Evolutionary conservation across 2,113 vertebrate genomes (phyloP).

Genomic region (Odocoileus virginianus): DNA sequence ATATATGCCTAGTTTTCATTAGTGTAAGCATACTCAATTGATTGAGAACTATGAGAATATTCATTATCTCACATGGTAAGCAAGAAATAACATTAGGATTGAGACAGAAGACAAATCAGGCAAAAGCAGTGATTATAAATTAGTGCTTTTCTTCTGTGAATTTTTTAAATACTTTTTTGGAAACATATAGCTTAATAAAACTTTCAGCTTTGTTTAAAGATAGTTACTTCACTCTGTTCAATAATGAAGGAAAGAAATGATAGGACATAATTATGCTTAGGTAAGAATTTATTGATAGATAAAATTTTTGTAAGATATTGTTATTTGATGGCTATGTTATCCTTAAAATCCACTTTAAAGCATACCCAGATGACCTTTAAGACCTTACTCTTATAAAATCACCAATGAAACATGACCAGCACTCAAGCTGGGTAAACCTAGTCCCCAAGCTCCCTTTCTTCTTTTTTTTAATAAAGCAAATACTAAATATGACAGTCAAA

Average conservation of each 20-base stretch:
- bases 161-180: not conserved
- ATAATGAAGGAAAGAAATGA: not conserved
- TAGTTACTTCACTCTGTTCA: not conserved
- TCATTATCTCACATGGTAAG: not conserved
- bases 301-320: not conserved
- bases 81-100: not conserved
- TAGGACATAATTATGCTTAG: not conserved
- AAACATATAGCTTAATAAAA: not conserved
- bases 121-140: not conserved
- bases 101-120: not conserved
- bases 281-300: not conserved
- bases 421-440: not conserved
- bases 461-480: not conserved
- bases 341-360: not conserved
- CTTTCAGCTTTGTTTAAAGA: not conserved
- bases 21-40: not conserved
- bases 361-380: not conserved
- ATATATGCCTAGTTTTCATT: not conserved
- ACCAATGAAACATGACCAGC: not conserved
- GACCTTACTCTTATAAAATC: not conserved
- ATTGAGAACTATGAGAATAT: not conserved
- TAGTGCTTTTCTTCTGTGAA: not conserved
- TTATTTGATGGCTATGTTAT: not conserved
- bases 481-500: not conserved
- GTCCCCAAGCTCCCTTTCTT: not conserved